Conservation (phyloP, 1,140 invertebrate species). For the Rhagoletis zephyria region DNA sequence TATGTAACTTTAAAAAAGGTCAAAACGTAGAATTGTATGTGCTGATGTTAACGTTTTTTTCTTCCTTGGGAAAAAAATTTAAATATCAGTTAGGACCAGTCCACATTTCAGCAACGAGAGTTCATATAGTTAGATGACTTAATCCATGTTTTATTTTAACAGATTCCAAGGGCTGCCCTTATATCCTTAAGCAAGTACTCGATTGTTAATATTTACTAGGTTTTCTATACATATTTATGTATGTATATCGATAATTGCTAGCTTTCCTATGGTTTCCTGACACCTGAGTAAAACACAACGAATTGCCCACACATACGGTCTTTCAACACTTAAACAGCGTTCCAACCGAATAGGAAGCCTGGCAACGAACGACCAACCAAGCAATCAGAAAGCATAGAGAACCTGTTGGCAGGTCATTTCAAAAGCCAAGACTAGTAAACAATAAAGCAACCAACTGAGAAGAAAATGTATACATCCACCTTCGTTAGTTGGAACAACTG, state of each 20-base stretch:
- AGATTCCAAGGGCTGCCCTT: too few relatives aligned
- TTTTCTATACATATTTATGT: neutral
- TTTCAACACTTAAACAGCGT: neutral
- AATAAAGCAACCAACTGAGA: neutral
- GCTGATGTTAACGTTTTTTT: too few relatives aligned
- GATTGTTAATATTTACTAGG: neutral
- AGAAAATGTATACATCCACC: neutral
- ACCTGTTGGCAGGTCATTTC: neutral
- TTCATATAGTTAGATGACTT: too few relatives aligned
- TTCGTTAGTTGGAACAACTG: neutral
- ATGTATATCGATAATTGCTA: neutral
- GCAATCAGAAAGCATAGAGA: neutral
- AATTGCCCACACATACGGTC: neutral
- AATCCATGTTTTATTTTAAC: too few relatives aligned
- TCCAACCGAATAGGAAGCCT: conserved; percentile 3
- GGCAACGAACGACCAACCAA: neutral
- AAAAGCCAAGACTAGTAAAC: neutral
- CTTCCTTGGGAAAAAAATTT: too few relatives aligned
- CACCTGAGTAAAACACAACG: neutral
- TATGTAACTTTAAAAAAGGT: too few relatives aligned
- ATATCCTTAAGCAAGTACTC: too few relatives aligned
- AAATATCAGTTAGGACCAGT: too few relatives aligned
- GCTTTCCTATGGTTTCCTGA: conserved; percentile 4
- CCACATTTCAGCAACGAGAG: too few relatives aligned
- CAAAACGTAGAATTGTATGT: too few relatives aligned